A percentile compares a stretch with the other conserved stretches of the same genome.
Conservation (phyloP, 2,888 invertebrate genomes). For the Phengaris alcon region DNA sequence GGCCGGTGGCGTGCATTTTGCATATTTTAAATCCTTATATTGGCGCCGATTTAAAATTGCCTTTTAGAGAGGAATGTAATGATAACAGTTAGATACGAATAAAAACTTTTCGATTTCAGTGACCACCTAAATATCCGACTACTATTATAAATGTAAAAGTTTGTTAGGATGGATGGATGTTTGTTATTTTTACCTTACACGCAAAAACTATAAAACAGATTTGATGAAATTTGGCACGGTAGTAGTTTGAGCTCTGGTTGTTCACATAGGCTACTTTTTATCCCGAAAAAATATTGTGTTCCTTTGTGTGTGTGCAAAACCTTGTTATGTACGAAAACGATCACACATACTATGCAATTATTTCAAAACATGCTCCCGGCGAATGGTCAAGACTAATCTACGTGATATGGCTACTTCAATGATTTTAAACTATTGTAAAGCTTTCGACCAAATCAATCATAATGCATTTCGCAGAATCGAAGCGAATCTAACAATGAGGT, state of each 20-base stretch:
- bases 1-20: slow-evolving; percentile 38
- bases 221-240: too few species aligned
- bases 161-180: too few species aligned
- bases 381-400: background rate
- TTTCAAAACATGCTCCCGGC: background rate
- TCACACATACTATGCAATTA: background rate
- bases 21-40: slow-evolving; percentile 41
- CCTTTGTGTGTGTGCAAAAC: too few species aligned
- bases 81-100: slow-evolving; percentile 9
- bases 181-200: too few species aligned
- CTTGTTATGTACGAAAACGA: too few species aligned
- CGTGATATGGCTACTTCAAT: background rate
- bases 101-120: background rate
- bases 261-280: too few species aligned
- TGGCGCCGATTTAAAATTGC: slow-evolving; percentile 47
- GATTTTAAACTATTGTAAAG: background rate
- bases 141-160: too few species aligned
- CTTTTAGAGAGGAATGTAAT: slow-evolving; percentile 25
- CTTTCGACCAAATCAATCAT: background rate
- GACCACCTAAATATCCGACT: background rate
- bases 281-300: too few species aligned
- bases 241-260: too few species aligned
- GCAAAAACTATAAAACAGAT: too few species aligned
- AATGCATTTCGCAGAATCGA: slow-evolving; percentile 13
- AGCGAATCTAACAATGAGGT: slow-evolving; percentile 8